Base-by-base conservation (phyloP, 2,888 invertebrate species). In the Platerodrilus igneus region DNA sequence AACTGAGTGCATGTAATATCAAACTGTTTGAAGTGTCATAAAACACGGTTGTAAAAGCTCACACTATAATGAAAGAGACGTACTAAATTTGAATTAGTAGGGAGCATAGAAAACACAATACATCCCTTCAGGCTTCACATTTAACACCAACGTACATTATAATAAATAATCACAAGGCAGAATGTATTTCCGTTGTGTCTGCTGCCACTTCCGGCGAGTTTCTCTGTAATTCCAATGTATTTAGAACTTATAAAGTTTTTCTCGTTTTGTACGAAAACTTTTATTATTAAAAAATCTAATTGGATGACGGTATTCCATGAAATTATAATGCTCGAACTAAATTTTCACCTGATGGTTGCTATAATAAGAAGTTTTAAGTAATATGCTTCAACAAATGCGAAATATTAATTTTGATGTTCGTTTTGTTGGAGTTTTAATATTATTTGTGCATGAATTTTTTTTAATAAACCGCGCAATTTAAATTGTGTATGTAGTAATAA, bases 111-210 rank as follows among this genome's bases (percentile, higher is more conserved):
- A 50, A 53, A 53, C 51, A 59, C 59, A 59, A 60, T 58, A 52
- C 45, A 52, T 38, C 51, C 54, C 56, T 54, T 48, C 51, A 54
- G 54, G 52, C 53, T 56, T 52, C 53, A 57, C 57, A 55, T 59
- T n/a, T n/a, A n/a, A n/a, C n/a, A n/a, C n/a, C n/a, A n/a, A n/a
- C n/a, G n/a, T n/a, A n/a, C 58, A 58, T 60, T 59, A 63, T 58
- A 61, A 63, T 64, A 64, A 64, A 64, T 64, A 64, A 63, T 61
- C 63, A 55, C 55, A 56, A 58, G 59, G 58, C 62, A 56, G 52
- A 49, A 51, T 52, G 55, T 51, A 58, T 56, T 61, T 63, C 62
- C 63, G 59, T 55, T 55, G n/a, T n/a, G 60, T 57, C 61, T 60
- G 52, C 46, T 43, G 39, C 40, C 49, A 39, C 50, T 50, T 51